A percentile compares a stretch with the other conserved stretches of the same genome.
Evolutionary conservation across 2,113 vertebrate species (phyloP).

Genomic region (Centropus unirufus): DNA sequence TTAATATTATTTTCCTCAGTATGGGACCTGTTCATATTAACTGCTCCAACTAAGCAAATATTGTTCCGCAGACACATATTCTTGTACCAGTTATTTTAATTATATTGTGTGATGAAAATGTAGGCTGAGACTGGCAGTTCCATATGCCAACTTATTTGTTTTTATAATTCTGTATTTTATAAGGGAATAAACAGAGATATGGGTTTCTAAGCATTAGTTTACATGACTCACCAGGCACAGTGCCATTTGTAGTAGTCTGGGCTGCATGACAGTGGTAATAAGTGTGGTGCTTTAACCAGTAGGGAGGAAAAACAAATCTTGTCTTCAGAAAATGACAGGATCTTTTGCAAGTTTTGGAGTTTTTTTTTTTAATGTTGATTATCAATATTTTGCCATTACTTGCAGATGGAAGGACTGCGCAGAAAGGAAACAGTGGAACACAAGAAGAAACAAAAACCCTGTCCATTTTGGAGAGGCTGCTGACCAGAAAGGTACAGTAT

Average conservation of each 20-base stretch:
- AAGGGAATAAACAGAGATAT: slow-evolving; percentile 58
- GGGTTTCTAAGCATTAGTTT: slow-evolving; percentile 36
- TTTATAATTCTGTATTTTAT: slow-evolving; percentile 60
- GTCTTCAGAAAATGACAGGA: background rate
- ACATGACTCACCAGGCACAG: slow-evolving; percentile 15
- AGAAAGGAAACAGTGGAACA: background rate
- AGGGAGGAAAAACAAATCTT: background rate
- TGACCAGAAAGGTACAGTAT: background rate
- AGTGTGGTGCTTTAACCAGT: background rate
- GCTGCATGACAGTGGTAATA: slow-evolving; percentile 31
- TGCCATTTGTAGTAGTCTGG: slow-evolving; percentile 32
- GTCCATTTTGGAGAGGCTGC: background rate
- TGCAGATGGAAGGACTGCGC: background rate
- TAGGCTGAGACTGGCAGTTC: slow-evolving; percentile 28
- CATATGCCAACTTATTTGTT: slow-evolving; percentile 59
- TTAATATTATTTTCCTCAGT: slow-evolving; percentile 38
- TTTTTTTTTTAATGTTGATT: background rate
- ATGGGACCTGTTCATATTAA: slow-evolving; percentile 23
- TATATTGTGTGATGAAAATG: slow-evolving; percentile 41
- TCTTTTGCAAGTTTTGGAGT: background rate
- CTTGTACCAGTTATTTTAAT: slow-evolving; percentile 66
- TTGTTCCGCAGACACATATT: slow-evolving; percentile 20
- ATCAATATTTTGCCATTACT: background rate
- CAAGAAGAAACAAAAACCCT: background rate
- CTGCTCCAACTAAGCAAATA: slow-evolving; percentile 44